Base-by-base conservation (phyloP, 1,140 invertebrate species). In the Macrobrachium rosenbergii region DNA sequence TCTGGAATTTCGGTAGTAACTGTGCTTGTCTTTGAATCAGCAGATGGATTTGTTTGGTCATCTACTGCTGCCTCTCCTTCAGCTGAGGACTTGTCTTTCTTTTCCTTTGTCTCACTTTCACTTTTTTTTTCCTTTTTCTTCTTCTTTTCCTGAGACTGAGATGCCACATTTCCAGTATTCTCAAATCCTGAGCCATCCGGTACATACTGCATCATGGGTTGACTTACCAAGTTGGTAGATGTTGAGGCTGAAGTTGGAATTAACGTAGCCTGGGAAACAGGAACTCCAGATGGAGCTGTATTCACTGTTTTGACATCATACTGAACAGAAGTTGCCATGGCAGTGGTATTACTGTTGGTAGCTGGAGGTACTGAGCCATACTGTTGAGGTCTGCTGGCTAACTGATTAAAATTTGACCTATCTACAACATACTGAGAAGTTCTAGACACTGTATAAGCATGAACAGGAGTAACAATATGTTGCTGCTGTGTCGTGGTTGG, bases 401-500 rank as follows among this genome's bases (percentile, higher is more conserved):
- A 43, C 10, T 80, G 69, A 63, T 19, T 17, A 69, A 87, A 87
- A n/a, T 69, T 81, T 28, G 78, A 60, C 62, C 85, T 64, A 69
- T 87, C 85, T 12, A 73, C 78, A 11, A 69, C 59, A 73, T 82
- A 87, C 69, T 87, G 85, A 21, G 85, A 63, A n/a, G 52, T 63
- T 37, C 85, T 76, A 45, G 83, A 77, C 10, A 45, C 23, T 76
- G 69, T 37, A 62, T 87, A 78, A 72, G 83, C 67, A 72, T 73
- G 84, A 45, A 79, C 52, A 21, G 84, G 78, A 17, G 84, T 80
- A 59, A 87, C 21, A 21, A 62, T 64, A 43, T 87, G 78, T 59
- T 87, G 85, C 21, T 87, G 85, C 69, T 87, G 78, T 23, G 85
- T 87, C 58, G 77, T 87, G 21, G 78, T 43, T 28, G 69, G 21